Evolutionary conservation across 2,888 invertebrate species (phyloP).

Genomic region (Drosophila pseudotalamancana): DNA sequence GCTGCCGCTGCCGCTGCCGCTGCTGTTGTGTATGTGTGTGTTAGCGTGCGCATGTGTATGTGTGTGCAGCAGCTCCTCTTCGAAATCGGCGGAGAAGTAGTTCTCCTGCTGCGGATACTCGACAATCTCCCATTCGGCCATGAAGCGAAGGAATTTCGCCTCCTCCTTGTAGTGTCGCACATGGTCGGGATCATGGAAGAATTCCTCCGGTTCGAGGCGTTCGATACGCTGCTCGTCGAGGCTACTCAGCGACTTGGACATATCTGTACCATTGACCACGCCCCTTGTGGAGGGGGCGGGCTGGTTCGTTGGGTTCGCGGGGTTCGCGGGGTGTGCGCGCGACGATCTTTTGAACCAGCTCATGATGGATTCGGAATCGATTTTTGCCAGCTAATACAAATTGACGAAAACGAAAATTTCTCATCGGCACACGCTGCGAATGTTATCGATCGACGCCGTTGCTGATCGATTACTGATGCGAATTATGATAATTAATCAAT

Average conservation of each 20-base stretch:
- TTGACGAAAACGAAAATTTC: conserved; percentile 87
- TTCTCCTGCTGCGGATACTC: conserved; percentile 75
- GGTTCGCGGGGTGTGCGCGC: conserved; percentile 86
- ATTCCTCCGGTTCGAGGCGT: conserved; percentile 82
- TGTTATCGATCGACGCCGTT: conserved; percentile 13
- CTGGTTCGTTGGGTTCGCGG: conserved; percentile 59
- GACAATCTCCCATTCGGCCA: conserved; percentile 83
- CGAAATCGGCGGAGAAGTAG: conserved; percentile 82
- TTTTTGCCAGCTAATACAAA: conserved; percentile 87
- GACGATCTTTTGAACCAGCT: conserved; percentile 88
- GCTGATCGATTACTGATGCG: conserved; percentile 9
- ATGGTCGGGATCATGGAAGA: conserved; percentile 84
- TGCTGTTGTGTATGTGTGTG: conserved; percentile 36
- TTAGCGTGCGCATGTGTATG: conserved; percentile 64
- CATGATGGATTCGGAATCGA: conserved; percentile 87
- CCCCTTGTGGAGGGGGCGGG: background rate
- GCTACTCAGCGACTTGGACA: conserved; percentile 62
- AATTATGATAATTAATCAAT: background rate
- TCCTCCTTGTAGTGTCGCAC: conserved; percentile 82
- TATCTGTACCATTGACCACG: conserved; percentile 18
- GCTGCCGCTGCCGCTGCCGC: conserved; percentile 25
- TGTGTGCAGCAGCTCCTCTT: conserved; percentile 78
- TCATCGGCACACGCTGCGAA: conserved; percentile 84
- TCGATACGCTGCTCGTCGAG: conserved; percentile 68
- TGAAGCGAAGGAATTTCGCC: conserved; percentile 77